Conservation (phyloP, 2,797 vertebrate genomes). For the Tarsius wallacei region DNA sequence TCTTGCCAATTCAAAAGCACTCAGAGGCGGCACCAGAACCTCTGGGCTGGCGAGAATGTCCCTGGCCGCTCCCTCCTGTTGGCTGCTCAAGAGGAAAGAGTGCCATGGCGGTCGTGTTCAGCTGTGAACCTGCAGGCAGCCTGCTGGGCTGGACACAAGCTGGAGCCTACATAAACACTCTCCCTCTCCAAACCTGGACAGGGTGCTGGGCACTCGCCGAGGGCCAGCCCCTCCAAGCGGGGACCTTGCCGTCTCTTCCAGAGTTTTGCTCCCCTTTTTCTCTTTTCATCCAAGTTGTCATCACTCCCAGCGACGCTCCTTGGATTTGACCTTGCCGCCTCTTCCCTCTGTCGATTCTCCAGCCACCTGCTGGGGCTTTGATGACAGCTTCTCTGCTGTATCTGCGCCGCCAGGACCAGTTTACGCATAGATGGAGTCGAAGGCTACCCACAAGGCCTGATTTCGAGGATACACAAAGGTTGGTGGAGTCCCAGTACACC, state of each 20-base stretch:
- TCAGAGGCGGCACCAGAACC: conserved; percentile 76
- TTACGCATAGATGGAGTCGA: conserved; percentile 1
- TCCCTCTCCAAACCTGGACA: conserved; percentile 27
- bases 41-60: conserved; percentile 67
- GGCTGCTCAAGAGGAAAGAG: conserved; percentile 42
- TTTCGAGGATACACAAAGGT: neutral
- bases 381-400: neutral
- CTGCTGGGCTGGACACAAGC: conserved; percentile 68
- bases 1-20: conserved; percentile 76
- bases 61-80: conserved; percentile 64
- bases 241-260: neutral
- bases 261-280: conserved; percentile 27
- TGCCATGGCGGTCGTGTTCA: conserved; percentile 71
- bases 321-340: neutral
- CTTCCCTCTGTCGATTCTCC: conserved; percentile 21
- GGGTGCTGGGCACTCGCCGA: neutral
- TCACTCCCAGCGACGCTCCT: neutral
- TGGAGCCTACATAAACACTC: conserved; percentile 71
- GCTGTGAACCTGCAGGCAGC: conserved; percentile 79
- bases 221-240: conserved; percentile 10
- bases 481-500: neutral
- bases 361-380: conserved; percentile 24
- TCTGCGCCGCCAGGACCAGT: neutral
- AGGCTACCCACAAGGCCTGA: neutral
- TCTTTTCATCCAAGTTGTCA: neutral